Percentiles rank a stretch among this genome's conserved stretches.
phyloP scores from a whole-genome alignment of 1,140 invertebrate species.

The Achroia grisella region DNA sequence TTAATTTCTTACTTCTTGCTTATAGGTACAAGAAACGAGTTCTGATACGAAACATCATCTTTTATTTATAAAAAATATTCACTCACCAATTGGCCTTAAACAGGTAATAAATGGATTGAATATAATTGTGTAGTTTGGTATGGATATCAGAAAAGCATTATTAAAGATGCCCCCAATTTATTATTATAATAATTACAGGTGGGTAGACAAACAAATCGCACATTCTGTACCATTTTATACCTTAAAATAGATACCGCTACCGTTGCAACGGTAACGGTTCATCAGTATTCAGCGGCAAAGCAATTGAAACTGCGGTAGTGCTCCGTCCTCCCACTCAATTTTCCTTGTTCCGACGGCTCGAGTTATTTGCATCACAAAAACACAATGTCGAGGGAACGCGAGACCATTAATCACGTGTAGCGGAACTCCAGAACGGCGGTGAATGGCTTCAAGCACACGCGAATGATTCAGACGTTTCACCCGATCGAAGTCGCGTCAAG shows the following conservation, averaged over 20 bases:
- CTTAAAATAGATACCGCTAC: constrained; percentile 1
- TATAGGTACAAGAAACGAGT: no score
- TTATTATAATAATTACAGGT: no score
- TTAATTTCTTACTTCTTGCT: no score
- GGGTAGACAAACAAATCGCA: no score
- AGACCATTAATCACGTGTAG: constrained; percentile 65
- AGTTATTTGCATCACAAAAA: constrained; percentile 72
- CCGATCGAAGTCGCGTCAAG: constrained; percentile 32
- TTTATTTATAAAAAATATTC: no score
- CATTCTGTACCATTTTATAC: no score
- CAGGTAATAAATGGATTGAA: no score
- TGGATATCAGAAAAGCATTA: no score
- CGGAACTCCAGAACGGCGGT: constrained; percentile 46
- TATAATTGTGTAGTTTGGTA: no score
- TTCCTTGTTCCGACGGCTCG: constrained; percentile 64
- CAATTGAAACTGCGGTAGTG: constrained; percentile 66
- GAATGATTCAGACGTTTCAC: constrained; percentile 60
- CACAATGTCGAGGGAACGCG: constrained; percentile 64
- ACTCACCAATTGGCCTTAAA: no score
- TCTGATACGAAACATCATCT: no score
- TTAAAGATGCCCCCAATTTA: no score
- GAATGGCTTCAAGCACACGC: constrained; percentile 60
- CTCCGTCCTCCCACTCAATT: constrained; percentile 62
- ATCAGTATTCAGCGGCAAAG: constrained; percentile 66
- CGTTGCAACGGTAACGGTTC: constrained; percentile 55